Percentiles rank a stretch among this genome's conserved stretches.
These are phyloP conservation scores for Palaemon carinicauda DNA, from an alignment of 1,140 invertebrate species.

Conservation along the genomic window DNA sequence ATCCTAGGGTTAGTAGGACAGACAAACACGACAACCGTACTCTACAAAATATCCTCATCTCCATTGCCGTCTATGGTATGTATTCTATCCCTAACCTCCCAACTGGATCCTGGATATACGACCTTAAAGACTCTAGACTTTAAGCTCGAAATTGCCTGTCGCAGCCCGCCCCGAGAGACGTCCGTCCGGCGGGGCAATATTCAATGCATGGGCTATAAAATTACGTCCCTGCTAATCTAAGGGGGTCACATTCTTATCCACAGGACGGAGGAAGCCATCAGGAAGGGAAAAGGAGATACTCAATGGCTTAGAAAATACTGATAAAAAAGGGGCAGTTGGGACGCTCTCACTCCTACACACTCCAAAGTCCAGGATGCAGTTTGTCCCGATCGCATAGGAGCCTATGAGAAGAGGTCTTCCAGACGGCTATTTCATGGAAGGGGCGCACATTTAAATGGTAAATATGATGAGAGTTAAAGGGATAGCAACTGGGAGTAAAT, in stretches of 20 bases:
- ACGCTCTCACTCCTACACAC: neutral
- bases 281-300: neutral
- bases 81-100: neutral
- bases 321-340: neutral
- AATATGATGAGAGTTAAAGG: neutral
- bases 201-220: constrained; percentile 3
- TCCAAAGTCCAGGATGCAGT: neutral
- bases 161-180: neutral
- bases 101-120: neutral
- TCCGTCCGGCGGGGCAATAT: neutral
- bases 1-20: no score
- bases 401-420: neutral
- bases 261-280: neutral
- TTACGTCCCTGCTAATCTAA: neutral
- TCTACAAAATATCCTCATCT: neutral
- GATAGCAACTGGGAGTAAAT: no score
- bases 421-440: neutral
- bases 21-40: neutral
- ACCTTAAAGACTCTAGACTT: neutral
- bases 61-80: neutral
- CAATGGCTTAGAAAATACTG: constrained; percentile 3
- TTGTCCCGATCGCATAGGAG: neutral
- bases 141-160: neutral
- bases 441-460: neutral
- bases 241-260: neutral